A percentile compares a stretch with the other conserved stretches of the same genome.
phyloP scores from a whole-genome alignment of 2,113 vertebrate species.

The Sorex fumeus region DNA sequence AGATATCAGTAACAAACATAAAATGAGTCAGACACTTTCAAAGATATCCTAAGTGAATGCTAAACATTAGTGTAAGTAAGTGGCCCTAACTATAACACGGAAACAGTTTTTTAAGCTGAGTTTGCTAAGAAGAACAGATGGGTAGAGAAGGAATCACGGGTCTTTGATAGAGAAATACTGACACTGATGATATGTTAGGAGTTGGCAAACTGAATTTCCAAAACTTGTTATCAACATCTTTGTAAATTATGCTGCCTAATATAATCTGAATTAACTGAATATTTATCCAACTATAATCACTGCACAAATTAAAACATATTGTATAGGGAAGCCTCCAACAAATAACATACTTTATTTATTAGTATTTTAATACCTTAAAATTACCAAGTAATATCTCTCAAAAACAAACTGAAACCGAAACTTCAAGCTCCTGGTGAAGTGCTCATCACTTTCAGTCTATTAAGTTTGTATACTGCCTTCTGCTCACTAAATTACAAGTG shows the following conservation, averaged over 20 bases:
- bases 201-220: no score
- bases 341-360: background rate
- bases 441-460: background rate
- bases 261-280: background rate
- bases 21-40: background rate
- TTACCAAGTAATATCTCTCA: slow-evolving; percentile 34
- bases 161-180: background rate
- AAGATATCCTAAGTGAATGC: background rate
- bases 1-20: background rate
- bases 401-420: background rate
- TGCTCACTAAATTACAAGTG: background rate
- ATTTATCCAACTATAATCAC: background rate
- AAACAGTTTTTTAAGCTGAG: no score
- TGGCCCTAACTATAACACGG: no score
- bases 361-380: background rate
- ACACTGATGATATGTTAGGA: no score
- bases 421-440: background rate
- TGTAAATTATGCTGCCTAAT: background rate
- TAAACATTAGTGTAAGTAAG: background rate
- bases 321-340: background rate
- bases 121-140: no score
- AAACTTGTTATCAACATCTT: no score
- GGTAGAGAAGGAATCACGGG: no score
- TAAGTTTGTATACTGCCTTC: background rate
- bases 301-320: background rate